Percentiles rank a stretch among this genome's conserved stretches.
These are phyloP conservation scores for Pteronura brasiliensis DNA, from an alignment of 2,113 vertebrate genomes.

Conservation along the genomic window DNA sequence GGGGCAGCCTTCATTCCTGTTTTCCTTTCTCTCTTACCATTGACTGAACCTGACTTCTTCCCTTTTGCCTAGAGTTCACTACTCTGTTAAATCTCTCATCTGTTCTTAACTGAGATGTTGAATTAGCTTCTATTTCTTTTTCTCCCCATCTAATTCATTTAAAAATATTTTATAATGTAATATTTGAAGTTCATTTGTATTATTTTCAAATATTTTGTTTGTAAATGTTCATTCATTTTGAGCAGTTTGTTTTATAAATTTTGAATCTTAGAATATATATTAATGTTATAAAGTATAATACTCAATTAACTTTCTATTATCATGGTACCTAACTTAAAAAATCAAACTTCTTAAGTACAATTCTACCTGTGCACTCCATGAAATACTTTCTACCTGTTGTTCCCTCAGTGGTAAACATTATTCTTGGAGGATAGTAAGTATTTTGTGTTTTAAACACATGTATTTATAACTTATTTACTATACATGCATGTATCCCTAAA, in stretches of 20 bases:
- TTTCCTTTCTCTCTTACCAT: background rate
- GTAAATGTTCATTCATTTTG: background rate
- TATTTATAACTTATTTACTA: background rate
- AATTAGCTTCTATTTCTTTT: background rate
- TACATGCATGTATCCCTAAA: background rate
- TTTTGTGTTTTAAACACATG: background rate
- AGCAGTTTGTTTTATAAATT: background rate
- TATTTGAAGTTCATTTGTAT: background rate
- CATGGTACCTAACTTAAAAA: background rate
- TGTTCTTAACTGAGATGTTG: background rate
- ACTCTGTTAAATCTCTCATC: background rate
- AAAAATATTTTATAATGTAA: background rate
- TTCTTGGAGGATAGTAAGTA: background rate
- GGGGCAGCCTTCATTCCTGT: rapidly evolving
- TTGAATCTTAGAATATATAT: background rate
- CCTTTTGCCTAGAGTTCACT: background rate
- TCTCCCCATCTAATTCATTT: background rate
- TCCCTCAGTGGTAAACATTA: background rate
- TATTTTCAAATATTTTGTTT: background rate
- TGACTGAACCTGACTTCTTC: background rate
- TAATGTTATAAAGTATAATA: background rate
- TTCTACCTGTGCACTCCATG: background rate
- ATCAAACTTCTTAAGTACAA: background rate
- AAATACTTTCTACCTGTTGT: background rate
- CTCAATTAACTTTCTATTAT: background rate